These are phyloP conservation scores for Clarias laeviceps DNA, from an alignment of 2,797 vertebrate genomes.

Conservation along the genomic window DNA sequence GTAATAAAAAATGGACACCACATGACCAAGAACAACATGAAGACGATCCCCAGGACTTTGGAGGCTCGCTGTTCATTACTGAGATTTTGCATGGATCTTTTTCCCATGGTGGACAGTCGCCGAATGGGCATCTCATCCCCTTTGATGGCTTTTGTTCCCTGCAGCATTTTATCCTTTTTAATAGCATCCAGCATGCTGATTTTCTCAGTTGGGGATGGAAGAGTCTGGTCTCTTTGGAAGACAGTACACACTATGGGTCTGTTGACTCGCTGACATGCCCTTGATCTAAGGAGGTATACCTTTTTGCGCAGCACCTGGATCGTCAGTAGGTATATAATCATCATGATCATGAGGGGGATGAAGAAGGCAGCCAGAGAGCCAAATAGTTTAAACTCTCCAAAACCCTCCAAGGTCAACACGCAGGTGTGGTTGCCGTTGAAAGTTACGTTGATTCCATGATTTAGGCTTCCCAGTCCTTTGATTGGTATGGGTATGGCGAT, in stretches of 20 bases:
- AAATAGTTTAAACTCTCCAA: slow-evolving; percentile 89
- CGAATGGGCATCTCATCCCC: slow-evolving; percentile 72
- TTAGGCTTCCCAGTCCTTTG: slow-evolving; percentile 80
- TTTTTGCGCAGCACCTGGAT: slow-evolving; percentile 90
- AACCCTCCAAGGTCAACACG: slow-evolving; percentile 80
- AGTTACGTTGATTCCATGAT: slow-evolving; percentile 72
- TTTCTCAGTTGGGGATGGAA: slow-evolving; percentile 76
- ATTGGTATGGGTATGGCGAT: slow-evolving; percentile 93
- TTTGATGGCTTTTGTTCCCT: slow-evolving; percentile 49
- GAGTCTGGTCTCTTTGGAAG: slow-evolving; percentile 80
- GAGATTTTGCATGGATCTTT: slow-evolving; percentile 92
- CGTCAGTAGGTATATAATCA: slow-evolving; percentile 93
- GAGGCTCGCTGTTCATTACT: slow-evolving; percentile 96
- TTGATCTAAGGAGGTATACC: slow-evolving; percentile 85
- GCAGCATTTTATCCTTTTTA: slow-evolving; percentile 65
- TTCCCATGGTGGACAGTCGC: slow-evolving; percentile 86
- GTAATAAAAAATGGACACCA: slow-evolving; percentile 99
- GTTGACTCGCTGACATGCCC: slow-evolving; percentile 79
- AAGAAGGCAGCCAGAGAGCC: slow-evolving; percentile 94
- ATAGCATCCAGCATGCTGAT: slow-evolving; percentile 74
- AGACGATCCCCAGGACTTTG: slow-evolving; percentile 96
- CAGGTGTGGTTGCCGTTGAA: slow-evolving; percentile 87
- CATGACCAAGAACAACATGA: slow-evolving; percentile 95
- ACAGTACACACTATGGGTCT: slow-evolving; percentile 82
- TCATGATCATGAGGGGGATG: slow-evolving; percentile 90